Conservation (phyloP, 2,113 vertebrate species). For the Ivindomyrus marchei region DNA sequence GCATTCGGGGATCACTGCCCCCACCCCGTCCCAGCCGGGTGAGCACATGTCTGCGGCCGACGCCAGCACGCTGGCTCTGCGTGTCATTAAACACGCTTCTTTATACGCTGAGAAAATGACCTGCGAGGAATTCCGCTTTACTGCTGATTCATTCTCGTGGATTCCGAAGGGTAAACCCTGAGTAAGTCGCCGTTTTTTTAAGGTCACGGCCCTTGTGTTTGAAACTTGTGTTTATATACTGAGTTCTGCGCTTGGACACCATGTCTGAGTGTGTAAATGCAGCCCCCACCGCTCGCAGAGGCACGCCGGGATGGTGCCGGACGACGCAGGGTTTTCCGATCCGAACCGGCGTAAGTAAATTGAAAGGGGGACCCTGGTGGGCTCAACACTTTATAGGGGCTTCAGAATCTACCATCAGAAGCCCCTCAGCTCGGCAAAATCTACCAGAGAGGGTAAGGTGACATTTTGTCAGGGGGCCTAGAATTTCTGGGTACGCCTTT, state of each 20-base stretch:
- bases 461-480: not conserved
- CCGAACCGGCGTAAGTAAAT: conserved; percentile 25
- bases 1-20: not conserved
- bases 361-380: conserved; percentile 27
- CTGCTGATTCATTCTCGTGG: not conserved
- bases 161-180: not conserved
- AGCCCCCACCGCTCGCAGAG: not conserved
- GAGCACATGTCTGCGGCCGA: not conserved
- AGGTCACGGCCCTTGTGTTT: not conserved
- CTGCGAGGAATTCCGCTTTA: not conserved
- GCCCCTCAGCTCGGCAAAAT: too few species aligned
- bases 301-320: not conserved
- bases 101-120: not conserved
- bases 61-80: not conserved
- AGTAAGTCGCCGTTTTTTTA: not conserved
- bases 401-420: not conserved
- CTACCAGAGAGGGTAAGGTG: not conserved
- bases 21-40: not conserved
- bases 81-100: not conserved
- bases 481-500: not conserved
- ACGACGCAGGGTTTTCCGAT: conserved; percentile 51
- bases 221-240: not conserved
- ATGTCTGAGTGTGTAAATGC: not conserved
- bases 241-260: not conserved
- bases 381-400: not conserved